These are phyloP conservation scores for Lithophane ornitopus DNA, from an alignment of 2,888 invertebrate genomes.

Conservation along the genomic window DNA sequence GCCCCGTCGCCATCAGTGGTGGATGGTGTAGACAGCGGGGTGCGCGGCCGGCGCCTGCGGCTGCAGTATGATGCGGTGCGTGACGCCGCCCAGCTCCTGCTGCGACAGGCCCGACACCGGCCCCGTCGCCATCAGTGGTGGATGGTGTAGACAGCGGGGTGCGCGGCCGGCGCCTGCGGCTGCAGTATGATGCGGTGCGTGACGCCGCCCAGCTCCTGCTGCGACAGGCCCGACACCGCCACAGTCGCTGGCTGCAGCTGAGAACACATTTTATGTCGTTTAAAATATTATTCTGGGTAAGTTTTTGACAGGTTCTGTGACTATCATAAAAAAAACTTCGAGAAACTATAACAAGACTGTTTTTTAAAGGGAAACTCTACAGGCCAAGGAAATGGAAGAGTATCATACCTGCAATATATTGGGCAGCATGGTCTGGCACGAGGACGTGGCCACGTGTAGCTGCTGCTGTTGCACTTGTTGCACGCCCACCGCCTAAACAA, in stretches of 20 bases:
- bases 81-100: conserved; percentile 83
- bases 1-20: conserved; percentile 85
- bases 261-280: neutral
- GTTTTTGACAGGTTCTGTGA: neutral
- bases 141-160: conserved; percentile 86
- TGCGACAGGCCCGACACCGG: conserved; percentile 80
- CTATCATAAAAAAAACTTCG: neutral
- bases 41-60: conserved; percentile 77
- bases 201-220: conserved; percentile 83
- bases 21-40: conserved; percentile 86
- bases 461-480: conserved; percentile 89
- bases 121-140: too few species aligned
- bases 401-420: conserved; percentile 86
- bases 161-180: conserved; percentile 75
- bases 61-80: conserved; percentile 88
- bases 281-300: too few species aligned
- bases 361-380: neutral
- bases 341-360: neutral
- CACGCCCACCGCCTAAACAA: conserved; percentile 85
- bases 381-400: neutral
- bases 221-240: conserved; percentile 80
- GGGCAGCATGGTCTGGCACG: conserved; percentile 88
- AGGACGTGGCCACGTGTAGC: conserved; percentile 87
- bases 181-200: conserved; percentile 88
- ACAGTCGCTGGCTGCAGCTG: conserved; percentile 85